Conservation (phyloP, 2,113 vertebrate species). For the Toxotes chatareus region DNA sequence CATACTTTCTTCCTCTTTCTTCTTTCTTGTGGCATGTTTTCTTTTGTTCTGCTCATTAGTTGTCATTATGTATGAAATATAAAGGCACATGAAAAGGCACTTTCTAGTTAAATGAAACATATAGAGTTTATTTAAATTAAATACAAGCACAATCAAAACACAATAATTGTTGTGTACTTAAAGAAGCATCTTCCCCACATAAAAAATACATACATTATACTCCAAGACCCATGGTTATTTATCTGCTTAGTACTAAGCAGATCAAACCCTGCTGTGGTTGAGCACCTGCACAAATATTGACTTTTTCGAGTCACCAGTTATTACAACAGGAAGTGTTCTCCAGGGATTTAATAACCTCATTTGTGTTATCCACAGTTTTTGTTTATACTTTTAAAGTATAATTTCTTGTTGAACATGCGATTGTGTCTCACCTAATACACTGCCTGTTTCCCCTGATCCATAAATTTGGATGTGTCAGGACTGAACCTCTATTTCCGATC, state of each 20-base stretch:
- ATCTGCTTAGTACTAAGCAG: background rate
- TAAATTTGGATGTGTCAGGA: conserved; percentile 15
- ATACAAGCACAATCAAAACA: background rate
- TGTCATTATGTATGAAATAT: background rate
- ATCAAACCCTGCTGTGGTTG: conserved; percentile 17
- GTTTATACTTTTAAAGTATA: background rate
- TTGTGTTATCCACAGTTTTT: background rate
- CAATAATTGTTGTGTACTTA: background rate
- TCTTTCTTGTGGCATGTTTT: background rate
- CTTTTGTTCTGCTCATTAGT: background rate
- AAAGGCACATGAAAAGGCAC: background rate
- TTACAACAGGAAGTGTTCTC: conserved; percentile 16
- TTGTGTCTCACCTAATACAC: conserved; percentile 19
- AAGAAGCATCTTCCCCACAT: background rate
- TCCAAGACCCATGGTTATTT: background rate
- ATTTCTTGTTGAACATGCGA: background rate
- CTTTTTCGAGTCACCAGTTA: background rate
- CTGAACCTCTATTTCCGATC: conserved; percentile 34
- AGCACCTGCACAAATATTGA: conserved; percentile 21
- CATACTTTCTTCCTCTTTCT: background rate
- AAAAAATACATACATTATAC: background rate
- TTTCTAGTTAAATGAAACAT: background rate
- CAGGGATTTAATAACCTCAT: conserved; percentile 13
- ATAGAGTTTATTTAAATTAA: background rate
- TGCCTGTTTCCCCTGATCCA: conserved; percentile 17